Evolutionary conservation across 64 coral and sea anemone species (phyloP), one percentile per base, ranked within the genome.

Genomic region (Porites australiensis): DNA sequence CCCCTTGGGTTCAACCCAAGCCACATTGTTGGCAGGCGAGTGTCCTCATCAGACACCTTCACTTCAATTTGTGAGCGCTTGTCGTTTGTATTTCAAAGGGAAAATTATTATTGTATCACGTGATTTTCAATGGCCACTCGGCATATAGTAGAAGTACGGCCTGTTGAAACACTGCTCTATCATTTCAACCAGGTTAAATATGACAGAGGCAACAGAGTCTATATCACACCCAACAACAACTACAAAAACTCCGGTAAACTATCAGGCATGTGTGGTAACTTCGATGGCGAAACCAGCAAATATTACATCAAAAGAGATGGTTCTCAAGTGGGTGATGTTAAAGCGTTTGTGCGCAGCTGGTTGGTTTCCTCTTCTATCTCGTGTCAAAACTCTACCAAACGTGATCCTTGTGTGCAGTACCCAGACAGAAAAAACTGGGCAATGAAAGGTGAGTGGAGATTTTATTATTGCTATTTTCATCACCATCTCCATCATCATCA

Each of bases 191-290:
- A 95, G 91, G 88, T 99, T 13, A 93, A 86, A 43, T 99, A 88
- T 51, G 98, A 99, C 82, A 85, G 90, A 58, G 89, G 88, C 22
- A 90, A 89, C 49, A 88, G 98, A 91, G 91, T 99, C 6, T 99
- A 94, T 21, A 93, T 99, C 88, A 89, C 72, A 58, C 81, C 94
- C 21, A 94, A 88, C 23, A 68, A 86, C 6, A 47, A 63, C n/a
- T 55, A 92, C 15, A 90, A 87, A 82, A 44, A 62, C 12, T 1
- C 7, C 20, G 19, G 64, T 12, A 58, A 47, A 12, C 77, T 94
- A 55, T 9, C 22, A 14, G 98, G 98, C 84, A 77, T 99, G 15
- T 99, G 98, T 54, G 98, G 98, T 91, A 83, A 99, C 50, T 99
- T 99, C 12, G 83, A 99, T 72, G 98, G 88, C n/a, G 16, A 88